Conservation (phyloP, 2,888 invertebrate species). For the Dugesia japonica region DNA sequence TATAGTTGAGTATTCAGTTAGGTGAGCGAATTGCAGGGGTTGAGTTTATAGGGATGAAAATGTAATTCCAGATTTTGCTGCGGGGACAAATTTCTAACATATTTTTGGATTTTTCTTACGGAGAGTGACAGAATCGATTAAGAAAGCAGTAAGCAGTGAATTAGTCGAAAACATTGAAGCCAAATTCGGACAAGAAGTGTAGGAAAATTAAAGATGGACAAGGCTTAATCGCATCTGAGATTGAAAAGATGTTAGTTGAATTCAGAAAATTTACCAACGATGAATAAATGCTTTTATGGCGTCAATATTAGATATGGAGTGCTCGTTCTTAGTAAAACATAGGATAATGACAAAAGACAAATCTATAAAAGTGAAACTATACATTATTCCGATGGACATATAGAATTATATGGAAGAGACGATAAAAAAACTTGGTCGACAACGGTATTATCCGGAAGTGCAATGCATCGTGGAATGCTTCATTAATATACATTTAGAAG, state of each 20-base stretch:
- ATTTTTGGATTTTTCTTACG: no score
- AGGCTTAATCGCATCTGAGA: background rate
- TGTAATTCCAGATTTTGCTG: no score
- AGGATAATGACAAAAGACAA: background rate
- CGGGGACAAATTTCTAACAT: no score
- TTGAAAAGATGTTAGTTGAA: background rate
- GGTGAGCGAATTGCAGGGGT: no score
- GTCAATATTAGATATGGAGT: no score
- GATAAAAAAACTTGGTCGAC: background rate
- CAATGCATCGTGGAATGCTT: background rate
- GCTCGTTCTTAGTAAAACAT: background rate
- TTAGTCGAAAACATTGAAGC: no score
- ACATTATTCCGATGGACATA: background rate
- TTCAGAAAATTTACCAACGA: background rate
- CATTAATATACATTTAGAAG: background rate
- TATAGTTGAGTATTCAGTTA: no score
- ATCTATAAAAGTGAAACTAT: background rate
- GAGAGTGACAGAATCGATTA: no score
- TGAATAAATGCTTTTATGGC: no score
- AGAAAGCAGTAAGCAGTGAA: no score
- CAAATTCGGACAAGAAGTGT: background rate
- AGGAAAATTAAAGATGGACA: background rate
- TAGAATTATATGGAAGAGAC: background rate
- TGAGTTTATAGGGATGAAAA: no score
- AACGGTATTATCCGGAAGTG: background rate